Base-by-base conservation (phyloP, 2,888 invertebrate genomes). In the Hanleya hanleyi region DNA sequence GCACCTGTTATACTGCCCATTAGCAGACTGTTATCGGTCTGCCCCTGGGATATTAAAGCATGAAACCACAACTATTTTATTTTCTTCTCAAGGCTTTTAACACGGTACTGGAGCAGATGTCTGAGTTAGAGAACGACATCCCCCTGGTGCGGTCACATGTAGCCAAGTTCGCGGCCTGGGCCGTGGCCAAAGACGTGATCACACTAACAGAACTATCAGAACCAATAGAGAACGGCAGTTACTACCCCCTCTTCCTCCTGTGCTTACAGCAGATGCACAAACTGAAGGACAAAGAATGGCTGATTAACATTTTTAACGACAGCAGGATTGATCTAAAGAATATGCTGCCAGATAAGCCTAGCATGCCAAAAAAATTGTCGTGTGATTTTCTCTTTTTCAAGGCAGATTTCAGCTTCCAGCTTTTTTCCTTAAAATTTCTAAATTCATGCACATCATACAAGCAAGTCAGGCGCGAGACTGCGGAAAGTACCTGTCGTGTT, bases 201-300 rank as follows among this genome's bases (percentile, higher is more conserved):
- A 93, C 93, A 79, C 92, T 95, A 84, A 93, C 93, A 74, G 97
- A 96, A 91, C 93, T 96, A 82, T 94, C 95, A 12, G 93, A 93
- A 47, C 93, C 94, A 71, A 94, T 95, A 26, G 95, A 96, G 81
- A 94, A 94, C 87, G 97, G 96, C 18, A 94, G 94, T 80, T 95
- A 95, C 90, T 96, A 95, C 92, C 96, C 97, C 77, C 93, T 98
- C 83, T 96, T 97, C 91, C 92, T 97, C 86, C 93, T 97, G 81
- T 94, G 95, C 82, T 93, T 98, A 84, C 96, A 96, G 91, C 94
- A 95, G 89, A 93, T 97, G 86, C 94, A 94, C 89, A 95, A 94
- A 89, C 92, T 93, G 57, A 93, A 94, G 84, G 96, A 96, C 83
- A 94, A 94, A 86, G 93, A 94, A 67, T 93, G 94, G 85, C 92